Percentiles rank a stretch among this genome's conserved stretches.
These are phyloP conservation scores for Drosophila merina DNA, from an alignment of 2,888 invertebrate species.

Conservation along the genomic window DNA sequence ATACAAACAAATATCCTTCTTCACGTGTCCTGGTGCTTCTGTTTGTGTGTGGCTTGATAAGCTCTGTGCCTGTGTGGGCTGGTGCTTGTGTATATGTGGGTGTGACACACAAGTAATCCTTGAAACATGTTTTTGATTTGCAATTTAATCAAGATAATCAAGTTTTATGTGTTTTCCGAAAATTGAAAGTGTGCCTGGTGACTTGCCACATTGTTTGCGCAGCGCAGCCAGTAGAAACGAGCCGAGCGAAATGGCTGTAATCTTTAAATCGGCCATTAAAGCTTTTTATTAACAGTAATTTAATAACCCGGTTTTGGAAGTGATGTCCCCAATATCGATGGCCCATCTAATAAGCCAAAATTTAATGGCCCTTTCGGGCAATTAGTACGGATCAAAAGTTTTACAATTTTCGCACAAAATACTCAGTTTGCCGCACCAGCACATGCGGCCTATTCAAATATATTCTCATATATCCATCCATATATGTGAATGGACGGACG, in stretches of 20 bases:
- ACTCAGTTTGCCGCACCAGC: constrained; percentile 1
- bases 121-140: constrained; percentile 80
- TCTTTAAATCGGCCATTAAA: constrained; percentile 73
- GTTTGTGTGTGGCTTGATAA: constrained; percentile 60
- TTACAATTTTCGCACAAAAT: constrained; percentile 6
- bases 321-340: constrained; percentile 17
- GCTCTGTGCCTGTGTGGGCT: constrained; percentile 35
- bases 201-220: constrained; percentile 70
- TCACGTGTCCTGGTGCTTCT: constrained; percentile 20
- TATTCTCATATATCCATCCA: neutral
- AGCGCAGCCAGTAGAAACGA: constrained; percentile 17
- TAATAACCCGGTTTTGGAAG: constrained; percentile 54
- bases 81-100: constrained; percentile 13
- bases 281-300: constrained; percentile 67
- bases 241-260: constrained; percentile 47
- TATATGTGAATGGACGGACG: neutral
- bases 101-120: constrained; percentile 70
- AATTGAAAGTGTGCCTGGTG: constrained; percentile 77
- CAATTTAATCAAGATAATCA: constrained; percentile 81
- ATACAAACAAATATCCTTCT: constrained; percentile 33
- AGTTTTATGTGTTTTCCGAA: constrained; percentile 79
- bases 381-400: constrained; percentile 56
- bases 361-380: constrained; percentile 40
- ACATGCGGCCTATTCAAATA: constrained; percentile 20
- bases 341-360: constrained; percentile 33